Evolutionary conservation across 2,888 invertebrate species (phyloP), one percentile per base, ranked within the genome.

Genomic region (Callyntrura guangdongensis): DNA sequence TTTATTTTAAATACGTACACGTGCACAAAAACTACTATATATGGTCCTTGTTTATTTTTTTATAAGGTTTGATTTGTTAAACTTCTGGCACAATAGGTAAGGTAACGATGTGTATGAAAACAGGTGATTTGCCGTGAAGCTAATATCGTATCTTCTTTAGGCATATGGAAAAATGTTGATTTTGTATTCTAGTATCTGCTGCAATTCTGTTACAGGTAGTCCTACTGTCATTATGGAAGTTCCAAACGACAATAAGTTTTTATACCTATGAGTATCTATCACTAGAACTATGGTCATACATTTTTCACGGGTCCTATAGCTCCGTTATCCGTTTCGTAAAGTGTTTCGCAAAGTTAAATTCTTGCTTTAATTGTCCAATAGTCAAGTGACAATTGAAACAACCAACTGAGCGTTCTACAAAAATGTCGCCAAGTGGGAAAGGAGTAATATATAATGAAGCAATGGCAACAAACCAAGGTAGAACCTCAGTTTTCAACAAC

Each of bases 61-160:
- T 36, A 59, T 74, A 20, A 69, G 1, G 45, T 45, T 11, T 82
- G 22, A 20, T 17, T 82, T 59, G 45, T 27, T 49, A 45, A 47
- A 36, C 2, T 36, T 84, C 69, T 84, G 84, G 84, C 84, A 84
- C 84, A 84, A 17, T 17, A 69, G 67, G 47, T 72, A 84, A 84
- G 84, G 84, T 84, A 84, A 69, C 84, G 53, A 56, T 56, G 56
- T 84, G 47, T 84, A n/a, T 36, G 49, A 69, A 82, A 82, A 64
- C 45, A 47, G 64, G 82, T 61, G 61, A 82, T 53, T 77, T 45
- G 20, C 45, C 45, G 17, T 72, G 3, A 1, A 27, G 9, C 12
- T 47, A 72, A 14, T 17, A 36, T 36, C 3, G 36, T 36, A 36
- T 36, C 36, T 36, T 6, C 36, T 36, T 2, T 36, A 36, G 36